phyloP scores from a whole-genome alignment of 1,140 invertebrate species.

The Drosophila nigrodunni region DNA sequence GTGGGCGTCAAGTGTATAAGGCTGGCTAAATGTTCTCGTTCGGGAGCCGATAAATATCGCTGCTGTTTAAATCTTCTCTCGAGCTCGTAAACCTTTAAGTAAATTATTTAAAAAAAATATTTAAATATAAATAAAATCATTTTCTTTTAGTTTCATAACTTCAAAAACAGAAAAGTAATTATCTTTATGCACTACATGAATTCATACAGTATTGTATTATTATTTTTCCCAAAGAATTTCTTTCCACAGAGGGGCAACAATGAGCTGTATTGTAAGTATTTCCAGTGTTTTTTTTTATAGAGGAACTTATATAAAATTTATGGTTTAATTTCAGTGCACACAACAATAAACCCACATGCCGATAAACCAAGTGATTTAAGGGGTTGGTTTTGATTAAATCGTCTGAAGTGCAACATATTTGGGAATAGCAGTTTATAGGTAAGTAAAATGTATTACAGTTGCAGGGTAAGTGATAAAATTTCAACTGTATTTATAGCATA shows the following conservation, averaged over 20 bases:
- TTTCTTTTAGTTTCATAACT: too few species aligned
- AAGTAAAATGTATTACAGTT: too few species aligned
- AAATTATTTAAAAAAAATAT: background rate
- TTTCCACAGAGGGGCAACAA: background rate
- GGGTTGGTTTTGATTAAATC: conserved; percentile 2
- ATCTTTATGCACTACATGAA: too few species aligned
- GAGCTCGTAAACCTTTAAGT: conserved; percentile 96
- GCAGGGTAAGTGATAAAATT: too few species aligned
- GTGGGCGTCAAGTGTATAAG: conserved; percentile 97
- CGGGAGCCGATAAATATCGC: conserved; percentile 98
- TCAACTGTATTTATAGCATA: too few species aligned
- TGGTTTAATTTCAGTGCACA: background rate
- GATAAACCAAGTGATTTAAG: background rate
- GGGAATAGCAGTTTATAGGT: too few species aligned
- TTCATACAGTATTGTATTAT: too few species aligned
- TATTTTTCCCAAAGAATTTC: background rate
- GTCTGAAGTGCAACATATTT: too few species aligned
- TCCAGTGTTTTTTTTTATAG: background rate
- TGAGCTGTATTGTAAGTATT: conserved; percentile 1
- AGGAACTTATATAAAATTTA: background rate
- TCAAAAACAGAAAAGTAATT: too few species aligned
- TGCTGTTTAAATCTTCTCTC: conserved; percentile 98
- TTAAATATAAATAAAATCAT: too few species aligned
- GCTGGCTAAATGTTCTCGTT: conserved; percentile 97
- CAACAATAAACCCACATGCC: background rate